Base-by-base conservation (phyloP, 2,888 invertebrate genomes). In the Himalopsyche kuldschensis region DNA sequence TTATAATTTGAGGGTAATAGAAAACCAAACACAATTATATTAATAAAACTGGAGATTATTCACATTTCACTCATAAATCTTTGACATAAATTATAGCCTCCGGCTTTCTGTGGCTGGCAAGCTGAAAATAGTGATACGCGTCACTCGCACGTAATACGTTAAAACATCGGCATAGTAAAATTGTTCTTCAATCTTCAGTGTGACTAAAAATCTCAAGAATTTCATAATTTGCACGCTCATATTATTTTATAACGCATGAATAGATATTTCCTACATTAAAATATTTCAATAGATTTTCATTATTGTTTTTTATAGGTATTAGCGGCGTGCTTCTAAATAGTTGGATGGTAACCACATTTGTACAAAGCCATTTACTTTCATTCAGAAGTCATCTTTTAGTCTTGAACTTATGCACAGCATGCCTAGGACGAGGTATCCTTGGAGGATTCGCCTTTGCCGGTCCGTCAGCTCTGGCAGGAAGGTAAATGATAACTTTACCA, bases 311-410 rank as follows among this genome's bases (percentile, higher is more conserved):
- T 87, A 82, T 90, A 93, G 93, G 93, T 89, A 89, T 91, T 87
- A 91, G 91, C 87, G 92, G 92, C 89, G 90, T 92, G 90, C 90
- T 92, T 89, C 90, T 92, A 87, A 93, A 93, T 87, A 90, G 90
- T 87, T 93, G 93, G 93, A 90, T 93, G 84, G 91, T 91, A 88
- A 90, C 90, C 88, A 91, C 92, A 35, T 92, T 93, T 89, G 89
- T 93, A 87, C 91, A 92, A 89, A 92, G 92, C 88, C 91, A 92
- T 88, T 91, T 92, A 84, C 89, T 92, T 82, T 90, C 90, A 86
- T 91, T 91, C 87, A 91, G 90, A 88, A 92, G 91, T 88, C 92
- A 93, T 88, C 89, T 93, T 86, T 88, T 93, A 87, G 90, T 93
- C 87, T 90, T 93, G 86, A 93, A 92, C 88, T 89, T 92, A 84